Conservation (phyloP, 2,888 invertebrate species). For the Myathropa florea region DNA sequence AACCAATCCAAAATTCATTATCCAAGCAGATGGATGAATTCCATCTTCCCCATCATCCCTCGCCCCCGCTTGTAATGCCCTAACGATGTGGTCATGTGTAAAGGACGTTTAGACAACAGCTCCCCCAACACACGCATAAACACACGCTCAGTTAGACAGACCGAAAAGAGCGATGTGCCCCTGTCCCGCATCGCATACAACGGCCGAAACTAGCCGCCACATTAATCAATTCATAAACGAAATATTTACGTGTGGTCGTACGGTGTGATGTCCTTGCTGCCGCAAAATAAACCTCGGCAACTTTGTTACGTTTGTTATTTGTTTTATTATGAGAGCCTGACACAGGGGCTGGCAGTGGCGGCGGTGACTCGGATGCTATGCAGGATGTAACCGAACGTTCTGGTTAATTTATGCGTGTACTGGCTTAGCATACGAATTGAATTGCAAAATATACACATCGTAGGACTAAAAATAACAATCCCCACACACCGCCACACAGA, state of each 20-base stretch:
- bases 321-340: constrained; percentile 12
- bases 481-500: not conserved
- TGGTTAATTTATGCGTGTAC: constrained; percentile 19
- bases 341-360: not conserved
- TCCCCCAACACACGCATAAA: not conserved
- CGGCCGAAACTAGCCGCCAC: not conserved
- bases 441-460: constrained; percentile 18
- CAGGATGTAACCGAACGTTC: not conserved
- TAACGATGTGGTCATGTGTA: not conserved
- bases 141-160: not conserved
- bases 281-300: constrained; percentile 43
- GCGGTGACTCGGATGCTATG: not conserved
- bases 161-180: not conserved
- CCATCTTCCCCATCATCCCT: not conserved
- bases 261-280: constrained; percentile 35
- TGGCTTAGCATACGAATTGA: constrained; percentile 21
- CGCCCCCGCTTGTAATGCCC: not conserved
- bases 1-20: not conserved
- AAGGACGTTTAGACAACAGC: not conserved
- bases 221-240: constrained; percentile 55
- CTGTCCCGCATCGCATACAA: not conserved
- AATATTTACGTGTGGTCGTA: constrained; percentile 43
- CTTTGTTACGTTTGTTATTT: constrained; percentile 20
- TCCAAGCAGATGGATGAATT: not conserved
- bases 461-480: not conserved